Evolutionary conservation across 2,888 invertebrate species (phyloP).

Genomic region (Rhopalosiphum nymphaeae): DNA sequence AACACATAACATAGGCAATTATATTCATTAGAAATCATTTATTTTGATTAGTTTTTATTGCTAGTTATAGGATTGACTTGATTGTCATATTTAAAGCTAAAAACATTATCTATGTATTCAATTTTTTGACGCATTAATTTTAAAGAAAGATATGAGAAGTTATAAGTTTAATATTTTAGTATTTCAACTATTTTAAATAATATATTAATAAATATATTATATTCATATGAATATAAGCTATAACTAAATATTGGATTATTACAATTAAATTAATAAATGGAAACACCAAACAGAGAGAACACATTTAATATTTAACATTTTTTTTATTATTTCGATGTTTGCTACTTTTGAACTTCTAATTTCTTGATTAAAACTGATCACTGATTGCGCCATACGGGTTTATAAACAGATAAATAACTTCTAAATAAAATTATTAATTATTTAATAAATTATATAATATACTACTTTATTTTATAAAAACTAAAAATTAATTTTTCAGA

Average conservation of each 20-base stretch:
- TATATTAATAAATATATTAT: no score
- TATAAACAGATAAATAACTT: background rate
- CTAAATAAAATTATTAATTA: background rate
- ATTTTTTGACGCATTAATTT: background rate
- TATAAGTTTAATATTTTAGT: background rate
- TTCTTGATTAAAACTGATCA: no score
- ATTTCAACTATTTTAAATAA: background rate
- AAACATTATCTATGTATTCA: background rate
- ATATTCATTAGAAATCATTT: background rate
- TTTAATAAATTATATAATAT: background rate
- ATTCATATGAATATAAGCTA: background rate
- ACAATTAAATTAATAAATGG: background rate
- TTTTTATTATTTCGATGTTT: no score
- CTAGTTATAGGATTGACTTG: background rate
- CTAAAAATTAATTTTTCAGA: slow-evolving; percentile 72
- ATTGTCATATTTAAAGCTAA: background rate
- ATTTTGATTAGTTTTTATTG: background rate
- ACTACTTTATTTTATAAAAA: background rate
- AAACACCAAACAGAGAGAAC: background rate
- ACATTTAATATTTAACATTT: background rate
- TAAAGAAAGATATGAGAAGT: background rate
- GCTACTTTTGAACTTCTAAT: no score
- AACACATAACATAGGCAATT: background rate
- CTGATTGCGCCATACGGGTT: background rate
- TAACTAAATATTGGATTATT: background rate